phyloP scores from a whole-genome alignment of 2,113 vertebrate species.

The Catharus fuscescens region DNA sequence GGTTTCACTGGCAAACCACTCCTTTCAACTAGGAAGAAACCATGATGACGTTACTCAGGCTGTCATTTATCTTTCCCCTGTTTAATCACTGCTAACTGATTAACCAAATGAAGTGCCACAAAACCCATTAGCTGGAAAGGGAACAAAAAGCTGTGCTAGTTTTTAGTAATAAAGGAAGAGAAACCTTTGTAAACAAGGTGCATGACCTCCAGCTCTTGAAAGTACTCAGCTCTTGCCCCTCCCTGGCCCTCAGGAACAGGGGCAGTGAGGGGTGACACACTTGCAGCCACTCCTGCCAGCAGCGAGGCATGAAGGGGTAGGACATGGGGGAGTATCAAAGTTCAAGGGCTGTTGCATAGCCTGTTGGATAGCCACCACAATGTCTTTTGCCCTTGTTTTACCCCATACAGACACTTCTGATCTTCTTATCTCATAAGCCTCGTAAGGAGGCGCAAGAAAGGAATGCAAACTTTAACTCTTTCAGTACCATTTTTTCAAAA shows the following conservation, averaged over 20 bases:
- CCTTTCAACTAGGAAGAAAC: neutral
- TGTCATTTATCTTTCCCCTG: conserved; percentile 30
- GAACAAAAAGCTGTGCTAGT: neutral
- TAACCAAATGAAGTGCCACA: conserved; percentile 35
- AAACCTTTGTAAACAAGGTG: neutral
- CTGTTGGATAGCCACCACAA: neutral
- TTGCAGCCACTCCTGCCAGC: neutral
- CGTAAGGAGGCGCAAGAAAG: neutral
- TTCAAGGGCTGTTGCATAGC: neutral
- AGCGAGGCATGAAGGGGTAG: neutral
- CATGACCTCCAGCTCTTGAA: neutral
- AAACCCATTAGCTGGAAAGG: neutral
- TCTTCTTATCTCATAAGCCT: neutral
- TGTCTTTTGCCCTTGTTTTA: conserved; percentile 17
- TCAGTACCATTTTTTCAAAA: neutral
- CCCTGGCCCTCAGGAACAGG: neutral
- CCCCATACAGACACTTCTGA: neutral
- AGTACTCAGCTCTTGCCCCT: neutral
- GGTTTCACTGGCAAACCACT: conserved; percentile 21
- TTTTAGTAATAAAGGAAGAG: neutral
- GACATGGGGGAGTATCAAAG: neutral
- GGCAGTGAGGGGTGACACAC: neutral
- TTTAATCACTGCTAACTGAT: conserved; percentile 64
- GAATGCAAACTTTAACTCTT: neutral
- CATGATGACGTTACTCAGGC: neutral